A percentile compares a stretch with the other conserved stretches of the same genome.
Evolutionary conservation across 2,888 invertebrate species (phyloP).

Genomic region (Orthonychiurus folsomi): DNA sequence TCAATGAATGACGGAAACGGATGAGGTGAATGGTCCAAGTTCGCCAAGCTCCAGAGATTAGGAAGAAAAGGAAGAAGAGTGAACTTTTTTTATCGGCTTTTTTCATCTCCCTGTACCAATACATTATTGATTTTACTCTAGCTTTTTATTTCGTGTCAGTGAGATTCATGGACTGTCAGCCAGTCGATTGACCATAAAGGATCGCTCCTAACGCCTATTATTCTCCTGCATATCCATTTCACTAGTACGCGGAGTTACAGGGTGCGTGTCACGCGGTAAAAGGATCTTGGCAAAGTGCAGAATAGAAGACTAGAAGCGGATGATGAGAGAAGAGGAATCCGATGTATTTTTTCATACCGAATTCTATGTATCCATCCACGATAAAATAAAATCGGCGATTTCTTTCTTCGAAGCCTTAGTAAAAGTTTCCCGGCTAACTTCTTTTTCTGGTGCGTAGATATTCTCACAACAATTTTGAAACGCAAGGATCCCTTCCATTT

Average conservation of each 20-base stretch:
- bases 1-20: neutral
- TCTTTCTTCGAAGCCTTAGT: too few relatives aligned
- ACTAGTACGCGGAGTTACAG: neutral
- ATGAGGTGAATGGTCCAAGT: neutral
- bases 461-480: too few relatives aligned
- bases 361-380: neutral
- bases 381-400: too few relatives aligned
- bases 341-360: neutral
- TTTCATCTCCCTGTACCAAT: neutral
- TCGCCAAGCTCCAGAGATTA: neutral
- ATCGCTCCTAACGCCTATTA: neutral
- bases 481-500: too few relatives aligned
- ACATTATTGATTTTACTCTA: neutral
- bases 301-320: too few relatives aligned
- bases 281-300: too few relatives aligned
- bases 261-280: too few relatives aligned
- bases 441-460: too few relatives aligned
- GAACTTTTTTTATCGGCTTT: neutral
- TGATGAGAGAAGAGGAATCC: neutral
- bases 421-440: too few relatives aligned
- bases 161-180: neutral
- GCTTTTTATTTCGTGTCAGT: neutral
- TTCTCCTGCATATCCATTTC: neutral
- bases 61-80: neutral
- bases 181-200: neutral